phyloP scores from a whole-genome alignment of 37 sponge, comb jelly and placozoan genomes.

The Halichondria panicea region DNA sequence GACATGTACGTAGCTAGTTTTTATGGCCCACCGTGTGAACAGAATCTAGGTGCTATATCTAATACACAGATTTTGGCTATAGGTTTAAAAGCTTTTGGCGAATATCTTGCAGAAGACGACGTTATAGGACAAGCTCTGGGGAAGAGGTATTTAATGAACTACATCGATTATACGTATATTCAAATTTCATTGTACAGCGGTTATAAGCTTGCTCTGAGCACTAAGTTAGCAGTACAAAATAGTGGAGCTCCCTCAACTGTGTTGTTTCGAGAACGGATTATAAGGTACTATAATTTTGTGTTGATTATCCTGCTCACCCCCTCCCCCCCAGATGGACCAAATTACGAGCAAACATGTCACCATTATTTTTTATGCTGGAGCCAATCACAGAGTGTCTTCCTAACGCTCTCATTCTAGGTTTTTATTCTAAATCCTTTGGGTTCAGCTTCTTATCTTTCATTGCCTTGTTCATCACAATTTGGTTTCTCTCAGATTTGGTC shows the following conservation, averaged over 20 bases:
- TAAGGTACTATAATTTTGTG: conserved; percentile 26
- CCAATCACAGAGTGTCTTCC: conserved; percentile 77
- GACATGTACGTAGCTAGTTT: too few relatives aligned
- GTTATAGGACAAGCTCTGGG: too few relatives aligned
- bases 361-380: conserved; percentile 68
- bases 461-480: conserved; percentile 10
- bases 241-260: conserved; percentile 39
- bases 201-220: conserved; percentile 66
- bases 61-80: too few relatives aligned
- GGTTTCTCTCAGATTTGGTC: conserved; percentile 29
- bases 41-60: too few relatives aligned
- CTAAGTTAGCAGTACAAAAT: conserved; percentile 72
- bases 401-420: conserved; percentile 41
- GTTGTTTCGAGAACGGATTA: conserved; percentile 26
- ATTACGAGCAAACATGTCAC: conserved; percentile 77
- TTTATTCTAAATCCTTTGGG: conserved; percentile 10
- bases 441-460: conserved; percentile 6
- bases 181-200: conserved; percentile 54
- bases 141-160: not conserved
- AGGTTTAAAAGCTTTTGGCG: not conserved
- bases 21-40: too few relatives aligned
- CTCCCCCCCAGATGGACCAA: conserved; percentile 59
- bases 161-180: not conserved
- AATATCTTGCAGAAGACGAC: too few relatives aligned
- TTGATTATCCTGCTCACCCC: not conserved